Evolutionary conservation across 64 coral and sea anemone species (phyloP).

Genomic region (Astreopora myriophthalma): DNA sequence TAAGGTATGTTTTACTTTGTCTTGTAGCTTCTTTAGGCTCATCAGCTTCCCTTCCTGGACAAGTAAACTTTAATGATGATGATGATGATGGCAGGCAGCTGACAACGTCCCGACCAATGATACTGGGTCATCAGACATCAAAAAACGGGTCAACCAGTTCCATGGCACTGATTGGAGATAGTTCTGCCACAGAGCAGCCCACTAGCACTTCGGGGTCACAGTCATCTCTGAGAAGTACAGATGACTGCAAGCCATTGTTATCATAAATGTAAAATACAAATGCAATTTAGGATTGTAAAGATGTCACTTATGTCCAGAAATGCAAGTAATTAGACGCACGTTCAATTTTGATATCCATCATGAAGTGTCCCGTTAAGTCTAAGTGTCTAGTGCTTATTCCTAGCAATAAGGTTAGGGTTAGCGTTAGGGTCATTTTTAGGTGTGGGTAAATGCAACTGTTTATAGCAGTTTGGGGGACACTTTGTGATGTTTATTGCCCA

Average conservation of each 20-base stretch:
- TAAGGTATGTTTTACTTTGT: neutral
- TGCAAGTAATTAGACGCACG: too few relatives aligned
- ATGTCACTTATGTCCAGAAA: too few relatives aligned
- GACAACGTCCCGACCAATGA: neutral
- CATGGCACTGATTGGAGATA: conserved; percentile 25
- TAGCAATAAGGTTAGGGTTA: too few relatives aligned
- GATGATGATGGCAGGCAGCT: neutral
- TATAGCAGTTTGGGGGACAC: too few relatives aligned
- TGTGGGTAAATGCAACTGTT: too few relatives aligned
- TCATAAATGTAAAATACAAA: neutral
- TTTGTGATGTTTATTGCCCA: too few relatives aligned
- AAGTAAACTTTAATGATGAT: conserved; percentile 51
- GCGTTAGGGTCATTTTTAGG: too few relatives aligned
- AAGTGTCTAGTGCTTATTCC: too few relatives aligned
- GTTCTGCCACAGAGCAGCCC: conserved; percentile 18
- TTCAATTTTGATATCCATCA: too few relatives aligned
- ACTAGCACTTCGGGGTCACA: conserved; percentile 26
- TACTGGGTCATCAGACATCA: neutral
- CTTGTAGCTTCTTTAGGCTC: conserved; percentile 54
- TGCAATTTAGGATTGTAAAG: too few relatives aligned
- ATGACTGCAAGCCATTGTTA: conserved; percentile 31
- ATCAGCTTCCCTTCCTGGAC: conserved; percentile 70
- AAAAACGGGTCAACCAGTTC: neutral
- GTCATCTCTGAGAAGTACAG: conserved; percentile 25
- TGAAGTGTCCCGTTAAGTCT: too few relatives aligned